Base-by-base conservation (phyloP, 2,113 vertebrate species). In the Halcyon senegalensis region DNA sequence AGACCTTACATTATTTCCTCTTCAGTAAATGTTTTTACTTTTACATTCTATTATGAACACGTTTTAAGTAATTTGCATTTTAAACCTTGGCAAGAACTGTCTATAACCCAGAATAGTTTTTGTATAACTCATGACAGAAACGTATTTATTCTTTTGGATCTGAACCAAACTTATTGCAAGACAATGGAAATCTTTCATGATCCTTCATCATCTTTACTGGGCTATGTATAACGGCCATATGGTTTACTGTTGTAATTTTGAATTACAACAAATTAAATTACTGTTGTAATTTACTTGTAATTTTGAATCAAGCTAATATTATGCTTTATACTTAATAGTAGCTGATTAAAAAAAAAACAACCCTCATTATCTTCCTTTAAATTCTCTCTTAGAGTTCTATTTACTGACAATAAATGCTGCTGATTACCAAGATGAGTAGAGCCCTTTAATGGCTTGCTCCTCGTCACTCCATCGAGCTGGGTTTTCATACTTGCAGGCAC, bases 401-500 rank as follows among this genome's bases (percentile, higher is more conserved):
- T 66, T 56, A 27, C 39, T 16, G 35, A 69, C 55, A 60, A 9
- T 3, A 51, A 76, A 44, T 44, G 63, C 72, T 77, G 58, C 44
- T 27, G 76, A 97, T 95, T 96, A 99, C 99, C 99, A 99, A 78
- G 99, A 99, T 0, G 99, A 99, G 96, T 99, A 99, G 70, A 99
- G 97, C 23, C 99, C 99, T 90, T 98, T 99, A 66, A 99, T 87
- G 69, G 98, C 99, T 96, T 99, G 99, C 41, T 99, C 99, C 85
- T 99, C 98, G 55, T 99, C 97, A 9, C 98, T 99, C 99, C 99
- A 99, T 79, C 99, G 99, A 28, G 98, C 96, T 1, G 99, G 99
- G 84, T 99, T 99, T 95, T 99, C 99, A 6, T 99, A 99, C 97
- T 99, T 99, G 98, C 99, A 99, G 4, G 99, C 99, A 53, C 98